Base-by-base conservation (phyloP, 2,113 vertebrate species). In the Tapirus terrestris region DNA sequence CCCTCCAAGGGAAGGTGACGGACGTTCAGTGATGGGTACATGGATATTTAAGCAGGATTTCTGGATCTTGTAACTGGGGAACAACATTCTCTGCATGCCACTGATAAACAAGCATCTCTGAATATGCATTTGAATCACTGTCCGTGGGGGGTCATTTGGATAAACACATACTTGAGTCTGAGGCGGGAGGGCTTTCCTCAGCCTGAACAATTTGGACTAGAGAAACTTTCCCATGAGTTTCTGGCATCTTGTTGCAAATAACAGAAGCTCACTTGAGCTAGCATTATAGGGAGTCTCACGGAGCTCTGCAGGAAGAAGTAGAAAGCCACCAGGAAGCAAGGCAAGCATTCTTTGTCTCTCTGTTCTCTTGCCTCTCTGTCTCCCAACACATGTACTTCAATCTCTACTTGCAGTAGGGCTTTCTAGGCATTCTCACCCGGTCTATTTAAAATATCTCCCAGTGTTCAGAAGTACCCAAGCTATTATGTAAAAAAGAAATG, bases 61-160 rank as follows among this genome's bases (percentile, higher is more conserved):
- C 89, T 95, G 87, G 61, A 94, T 94, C 67, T 86, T 75, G 91
- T 93, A 93, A 96, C 94, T 84, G 75, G 79, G 25, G 70, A 88
- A 92, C 94, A 95, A 56, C 96, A 98, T 98, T 98, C 97, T 94
- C 86, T 65, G 91, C 97, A 98, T 98, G 96, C 96, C 96, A 95
- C 92, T 96, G 97, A 96, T 97, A 98, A 98, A 97, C 67, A 88
- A 90, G 83, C 75, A 94, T 73, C 95, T 95, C 89, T 75, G 86
- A 94, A 97, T 98, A 92, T 81, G 87, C 90, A 96, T 96, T 60
- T 97, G 96, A 98, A 96, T 97, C 90, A 92, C 56, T 84, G 84
- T 82, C 76, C 58, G 68, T 18, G 2, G 96, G 95, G 95, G 95
- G 93, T 97, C 96, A 96, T 97, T 95, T 94, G 94, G 94, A 84